A percentile compares a stretch with the other conserved stretches of the same genome.
phyloP scores from a whole-genome alignment of 2,797 vertebrate genomes.

The Rhinella marina region DNA sequence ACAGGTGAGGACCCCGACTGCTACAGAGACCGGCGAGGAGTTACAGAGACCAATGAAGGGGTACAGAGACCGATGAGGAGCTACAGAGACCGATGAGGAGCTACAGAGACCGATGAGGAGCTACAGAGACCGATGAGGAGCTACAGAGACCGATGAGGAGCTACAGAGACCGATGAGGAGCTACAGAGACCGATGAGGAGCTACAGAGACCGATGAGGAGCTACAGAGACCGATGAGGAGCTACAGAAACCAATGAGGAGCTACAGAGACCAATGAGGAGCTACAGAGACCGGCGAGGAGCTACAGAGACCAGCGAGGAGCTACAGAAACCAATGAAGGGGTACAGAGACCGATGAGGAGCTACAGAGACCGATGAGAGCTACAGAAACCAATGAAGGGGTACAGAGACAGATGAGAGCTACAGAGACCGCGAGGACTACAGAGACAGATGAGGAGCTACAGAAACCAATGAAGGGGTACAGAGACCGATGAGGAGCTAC shows the following conservation, averaged over 20 bases:
- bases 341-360: not conserved
- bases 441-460: not conserved
- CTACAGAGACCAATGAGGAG: not conserved
- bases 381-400: not conserved
- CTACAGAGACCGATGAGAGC: not conserved
- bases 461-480: too few species aligned
- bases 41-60: not conserved
- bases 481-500: too few species aligned
- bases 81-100: not conserved
- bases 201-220: not conserved
- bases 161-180: not conserved
- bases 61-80: not conserved
- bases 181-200: not conserved
- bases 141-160: not conserved
- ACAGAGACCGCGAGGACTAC: not conserved
- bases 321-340: not conserved
- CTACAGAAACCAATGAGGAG: not conserved
- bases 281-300: not conserved
- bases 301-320: not conserved
- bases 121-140: not conserved
- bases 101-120: not conserved
- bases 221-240: not conserved
- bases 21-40: not conserved
- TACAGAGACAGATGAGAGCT: not conserved
- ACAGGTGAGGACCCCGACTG: too few species aligned